Conservation (phyloP, 2,113 vertebrate genomes). For the Neotoma lepida region DNA sequence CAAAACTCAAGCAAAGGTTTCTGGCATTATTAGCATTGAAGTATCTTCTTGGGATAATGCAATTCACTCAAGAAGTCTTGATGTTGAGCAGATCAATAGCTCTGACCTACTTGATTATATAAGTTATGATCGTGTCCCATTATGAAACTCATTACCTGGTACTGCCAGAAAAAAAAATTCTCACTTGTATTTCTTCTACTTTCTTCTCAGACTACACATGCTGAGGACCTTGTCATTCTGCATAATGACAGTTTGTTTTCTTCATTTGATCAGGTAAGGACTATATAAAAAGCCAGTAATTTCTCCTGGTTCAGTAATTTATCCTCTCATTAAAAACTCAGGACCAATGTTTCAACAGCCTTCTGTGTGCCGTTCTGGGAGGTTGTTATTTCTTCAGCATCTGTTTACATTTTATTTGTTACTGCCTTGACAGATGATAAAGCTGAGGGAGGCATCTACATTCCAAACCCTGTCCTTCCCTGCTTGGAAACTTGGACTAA, state of each 20-base stretch:
- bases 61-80: constrained; percentile 56
- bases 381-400: constrained; percentile 37
- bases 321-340: constrained; percentile 34
- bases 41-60: constrained; percentile 55
- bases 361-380: background rate
- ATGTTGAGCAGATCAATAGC: constrained; percentile 63
- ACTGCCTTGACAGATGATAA: background rate
- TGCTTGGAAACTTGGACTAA: background rate
- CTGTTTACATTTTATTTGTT: constrained; percentile 42
- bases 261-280: constrained; percentile 12
- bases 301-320: constrained; percentile 6
- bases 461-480: background rate
- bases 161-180: constrained; percentile 27
- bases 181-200: constrained; percentile 54
- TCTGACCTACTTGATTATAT: constrained; percentile 57
- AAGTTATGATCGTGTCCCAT: constrained; percentile 58
- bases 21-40: constrained; percentile 54
- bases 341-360: constrained; percentile 32
- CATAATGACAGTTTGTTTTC: background rate
- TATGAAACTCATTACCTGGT: constrained; percentile 65
- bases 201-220: constrained; percentile 47
- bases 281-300: background rate
- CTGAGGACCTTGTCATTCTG: background rate
- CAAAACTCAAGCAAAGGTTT: constrained; percentile 34
- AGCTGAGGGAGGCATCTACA: background rate